Base-by-base conservation (phyloP, 2,888 invertebrate species). In the Leptopilina syphax region DNA sequence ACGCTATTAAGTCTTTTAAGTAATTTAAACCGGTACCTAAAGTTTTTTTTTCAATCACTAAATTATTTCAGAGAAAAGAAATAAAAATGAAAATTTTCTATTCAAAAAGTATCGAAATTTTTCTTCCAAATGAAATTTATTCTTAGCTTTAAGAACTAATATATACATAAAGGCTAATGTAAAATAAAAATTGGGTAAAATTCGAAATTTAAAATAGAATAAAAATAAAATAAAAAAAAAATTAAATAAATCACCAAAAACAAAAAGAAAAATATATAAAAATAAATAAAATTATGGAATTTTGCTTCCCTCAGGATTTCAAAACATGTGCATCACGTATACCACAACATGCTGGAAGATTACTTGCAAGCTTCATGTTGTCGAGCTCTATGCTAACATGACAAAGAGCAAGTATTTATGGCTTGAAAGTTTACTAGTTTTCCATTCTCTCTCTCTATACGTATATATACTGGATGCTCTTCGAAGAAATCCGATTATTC, bases 361-460 rank as follows among this genome's bases (percentile, higher is more conserved):
- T 73, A 73, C 57, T 57, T 57, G 57, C 3, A n/a, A 73, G 73
- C 57, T 57, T 57, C 34, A 34, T 54, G 34, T 73, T 57, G 73
- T 9, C 73, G 73, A 34, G 57, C 54, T 73, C 34, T 54, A 34
- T 57, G 34, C 57, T 54, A 57, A 73, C 73, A 73, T 73, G 73
- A 73, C 73, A 73, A 73, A 73, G 73, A 73, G 54, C 73, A 73
- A 73, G 73, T 73, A 73, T 73, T 73, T 73, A 73, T 73, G 54
- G 73, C 54, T 34, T 57, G 34, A 73, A 54, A 34, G 50, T 47
- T 50, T 70, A 18, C 54, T 54, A 70, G 73, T 73, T 50, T 73
- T 73, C 18, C 68, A 47, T 57, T 57, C 50, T 57, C 34, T 27
- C 27, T 34, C 34, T 34, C 34, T 34, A 34, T 34, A 34, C 34